Evolutionary conservation across 2,888 invertebrate species (phyloP), one percentile per base, ranked within the genome.

Genomic region (Philhelius pedissequus): DNA sequence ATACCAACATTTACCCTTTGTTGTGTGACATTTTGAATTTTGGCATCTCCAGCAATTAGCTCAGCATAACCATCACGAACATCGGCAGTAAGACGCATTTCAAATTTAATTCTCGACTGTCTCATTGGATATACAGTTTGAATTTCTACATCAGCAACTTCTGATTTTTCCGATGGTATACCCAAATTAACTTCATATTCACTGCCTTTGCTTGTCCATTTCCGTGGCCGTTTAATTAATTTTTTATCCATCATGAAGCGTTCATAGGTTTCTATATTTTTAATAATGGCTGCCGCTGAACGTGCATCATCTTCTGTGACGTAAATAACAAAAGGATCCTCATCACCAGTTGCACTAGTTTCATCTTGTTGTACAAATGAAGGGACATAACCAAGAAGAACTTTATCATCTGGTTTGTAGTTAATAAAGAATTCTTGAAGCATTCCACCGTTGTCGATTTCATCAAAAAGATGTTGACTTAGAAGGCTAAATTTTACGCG

Each of bases 291-390:
- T 52, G 91, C 87, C 0, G 94, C 92, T 25, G 89, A 87, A 66
- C 94, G 93, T 0, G 90, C 88, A 69, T 90, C 90, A 15, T 81
- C 86, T 50, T 88, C 86, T 74, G 94, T 94, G 4, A 94, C 90
- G 86, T 95, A 96, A 30, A 96, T 91, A 81, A 95, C 94, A 89
- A 95, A 96, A 66, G 95, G 95, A 87, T 95, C 95, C 5, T 92
- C 91, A 64, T 94, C 93, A 9, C 92, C 92, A 0, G 93, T 92
- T 20, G 5, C 7, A 25, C 5, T 20, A 13, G 3, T 93, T 0
- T 88, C 89, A 0, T 89, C 87, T 20, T 90, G 69, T 56, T 90
- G 88, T 64, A 94, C 94, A 0, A 94, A 93, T 1, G 94, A 93
- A 0, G 94, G 94, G 3, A 94, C 93, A 87, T 95, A 96, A 1